Evolutionary conservation across 2,113 vertebrate genomes (phyloP), one percentile per base, ranked within the genome.

Genomic region (Hystrix cristata): DNA sequence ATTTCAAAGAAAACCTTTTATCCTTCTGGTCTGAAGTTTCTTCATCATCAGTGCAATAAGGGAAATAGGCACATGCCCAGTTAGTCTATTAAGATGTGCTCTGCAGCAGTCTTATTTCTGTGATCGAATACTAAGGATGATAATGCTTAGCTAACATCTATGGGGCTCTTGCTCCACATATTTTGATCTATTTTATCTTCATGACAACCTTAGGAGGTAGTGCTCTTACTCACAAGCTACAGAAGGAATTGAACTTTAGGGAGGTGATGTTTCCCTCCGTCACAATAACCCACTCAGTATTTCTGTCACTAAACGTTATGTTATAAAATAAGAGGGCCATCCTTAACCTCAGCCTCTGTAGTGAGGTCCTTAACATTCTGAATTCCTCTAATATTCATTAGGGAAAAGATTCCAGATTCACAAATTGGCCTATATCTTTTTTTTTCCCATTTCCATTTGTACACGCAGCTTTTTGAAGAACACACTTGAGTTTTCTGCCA

Each of bases 1-100:
- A 95, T 84, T 97, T 93, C 62, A 86, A 69, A 93, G 67, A 90
- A 94, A 94, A 80, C 19, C 51, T 97, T 96, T 96, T 86, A 96
- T 91, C 69, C 34, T 96, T 83, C 84, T 80, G n/a, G 34, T 94
- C 87, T 97, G 74, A 64, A 94, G 87, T 94, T 95, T 97, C 92
- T 29, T 62, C 72, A 95, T 94, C 86, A 89, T 96, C 91, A 95
- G 21, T 88, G n/a, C 62, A 94, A 85, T 90, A 93, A 82, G n/a
- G 83, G 57, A 95, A 97, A 94, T 81, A 74, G 67, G 29, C 43
- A 65, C 69, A 80, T 71, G 74, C 59, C 88, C 83, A 91, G 60
- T 97, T 96, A 85, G 51, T 96, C 38, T 79, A 69, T 38, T 83
- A 78, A 93, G 29, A 82, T 87, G 38, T 91, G 79, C 86, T 93